Base-by-base conservation (phyloP, 1,140 invertebrate species). In the Listronotus bonariensis region DNA sequence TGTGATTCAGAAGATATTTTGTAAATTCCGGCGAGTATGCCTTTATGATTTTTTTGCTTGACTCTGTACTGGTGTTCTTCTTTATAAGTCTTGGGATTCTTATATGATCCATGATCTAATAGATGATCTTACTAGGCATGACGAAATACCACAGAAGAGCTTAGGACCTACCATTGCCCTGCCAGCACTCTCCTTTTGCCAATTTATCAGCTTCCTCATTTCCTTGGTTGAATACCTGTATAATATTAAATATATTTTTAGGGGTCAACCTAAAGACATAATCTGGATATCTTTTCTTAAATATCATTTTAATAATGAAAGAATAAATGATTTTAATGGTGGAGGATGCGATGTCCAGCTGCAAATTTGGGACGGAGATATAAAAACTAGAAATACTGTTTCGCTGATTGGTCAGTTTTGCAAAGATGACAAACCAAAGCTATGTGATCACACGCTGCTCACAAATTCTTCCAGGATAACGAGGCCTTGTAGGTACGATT, bases 251-350 rank as follows among this genome's bases (percentile, higher is more conserved):
- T n/a, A n/a, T 7, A 9, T 15, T 56, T 86, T 94, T 73, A 88
- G 90, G 68, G 90, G 89, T 12, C 86, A 87, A 43, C 79, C 84
- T 12, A 73, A 68, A 51, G 90, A 92, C 78, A 87, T 90, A 48
- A 88, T 93, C 14, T 93, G 91, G 91, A 83, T 92, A 60, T 90
- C 90, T 1, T 92, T 93, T 71, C 85, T 92, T 72, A 92, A 92
- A 76, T 92, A 91, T 72, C 88, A 91, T 76, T 86, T 88, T 2
- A 85, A 86, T 5, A 83, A 84, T 0, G 88, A 90, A 68, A 80
- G 82, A 5, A 80, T 85, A 0, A 82, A 84, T 0, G 85, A 83
- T 10, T 87, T 87, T 66, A 88, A 89, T 67, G 80, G 81, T 9
- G 82, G 85, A 49, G 88, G 90, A 57, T 91, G 89, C 73, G 88